A percentile compares a stretch with the other conserved stretches of the same genome.
These are phyloP conservation scores for Australoheros scitulus DNA, from an alignment of 2,113 vertebrate genomes.

Conservation along the genomic window DNA sequence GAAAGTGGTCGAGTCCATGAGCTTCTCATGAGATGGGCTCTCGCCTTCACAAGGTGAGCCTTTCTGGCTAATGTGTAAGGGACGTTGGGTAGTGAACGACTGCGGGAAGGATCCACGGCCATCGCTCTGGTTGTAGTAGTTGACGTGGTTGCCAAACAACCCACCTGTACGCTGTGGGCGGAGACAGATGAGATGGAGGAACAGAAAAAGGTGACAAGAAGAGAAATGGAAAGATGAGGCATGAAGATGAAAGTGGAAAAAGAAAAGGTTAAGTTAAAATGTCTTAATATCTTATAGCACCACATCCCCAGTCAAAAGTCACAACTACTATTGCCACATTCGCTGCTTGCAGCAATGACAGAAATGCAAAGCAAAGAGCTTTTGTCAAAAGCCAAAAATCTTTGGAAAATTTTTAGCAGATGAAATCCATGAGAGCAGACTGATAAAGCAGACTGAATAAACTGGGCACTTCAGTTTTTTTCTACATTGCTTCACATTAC, in stretches of 20 bases:
- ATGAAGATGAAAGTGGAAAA: not conserved
- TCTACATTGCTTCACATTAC: not conserved
- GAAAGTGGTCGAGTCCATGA: conserved; percentile 97
- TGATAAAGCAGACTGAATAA: not conserved
- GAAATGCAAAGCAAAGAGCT: conserved; percentile 35
- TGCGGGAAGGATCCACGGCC: conserved; percentile 90
- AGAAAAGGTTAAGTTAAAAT: not conserved
- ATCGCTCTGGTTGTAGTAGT: conserved; percentile 94
- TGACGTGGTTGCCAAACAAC: conserved; percentile 96
- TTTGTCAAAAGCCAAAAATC: not conserved
- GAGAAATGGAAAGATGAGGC: not conserved
- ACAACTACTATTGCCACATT: conserved; percentile 3
- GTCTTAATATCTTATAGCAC: not conserved
- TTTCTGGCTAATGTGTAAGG: conserved; percentile 95
- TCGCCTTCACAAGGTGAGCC: conserved; percentile 88
- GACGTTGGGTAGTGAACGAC: conserved; percentile 95
- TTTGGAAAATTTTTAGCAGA: not conserved
- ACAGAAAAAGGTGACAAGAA: not conserved
- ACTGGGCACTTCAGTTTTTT: not conserved
- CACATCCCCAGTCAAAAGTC: not conserved
- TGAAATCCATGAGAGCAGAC: not conserved
- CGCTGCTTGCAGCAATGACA: conserved; percentile 33
- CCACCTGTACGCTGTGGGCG: conserved; percentile 88
- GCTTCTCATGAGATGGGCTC: conserved; percentile 94
- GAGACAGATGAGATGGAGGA: not conserved